phyloP scores from a whole-genome alignment of 2,113 vertebrate species.

The Sardina pilchardus region DNA sequence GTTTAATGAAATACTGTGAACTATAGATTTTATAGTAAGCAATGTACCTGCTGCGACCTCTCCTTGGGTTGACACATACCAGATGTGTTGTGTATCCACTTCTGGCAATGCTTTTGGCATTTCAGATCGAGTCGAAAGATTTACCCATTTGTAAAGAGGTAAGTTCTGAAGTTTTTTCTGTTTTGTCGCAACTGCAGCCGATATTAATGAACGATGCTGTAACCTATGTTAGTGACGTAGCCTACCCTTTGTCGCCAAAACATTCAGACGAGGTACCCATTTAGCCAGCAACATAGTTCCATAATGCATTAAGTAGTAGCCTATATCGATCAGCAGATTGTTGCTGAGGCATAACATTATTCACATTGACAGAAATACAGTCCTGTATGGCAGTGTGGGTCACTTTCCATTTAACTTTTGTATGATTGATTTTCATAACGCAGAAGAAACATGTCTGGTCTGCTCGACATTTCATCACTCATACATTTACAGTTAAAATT shows the following conservation, averaged over 20 bases:
- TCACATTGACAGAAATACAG: constrained; percentile 24
- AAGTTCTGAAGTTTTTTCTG: constrained; percentile 41
- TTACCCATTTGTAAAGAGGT: constrained; percentile 78
- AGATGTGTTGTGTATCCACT: constrained; percentile 46
- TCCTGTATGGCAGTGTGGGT: not conserved
- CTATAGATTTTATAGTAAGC: not conserved
- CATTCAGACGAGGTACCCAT: not conserved
- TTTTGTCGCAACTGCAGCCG: too few relatives aligned
- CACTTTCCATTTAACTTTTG: not conserved
- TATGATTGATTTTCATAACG: constrained; percentile 1
- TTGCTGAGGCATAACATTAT: constrained; percentile 27
- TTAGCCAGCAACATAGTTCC: constrained; percentile 14
- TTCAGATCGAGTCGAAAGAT: constrained; percentile 51
- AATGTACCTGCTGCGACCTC: not conserved
- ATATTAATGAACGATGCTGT: not conserved
- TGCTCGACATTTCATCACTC: not conserved
- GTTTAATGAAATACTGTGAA: not conserved
- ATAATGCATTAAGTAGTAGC: constrained; percentile 21
- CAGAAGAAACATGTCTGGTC: not conserved
- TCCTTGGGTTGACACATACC: not conserved
- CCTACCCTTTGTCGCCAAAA: not conserved
- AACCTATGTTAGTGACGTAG: not conserved
- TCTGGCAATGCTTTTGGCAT: constrained; percentile 51
- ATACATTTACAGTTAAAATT: not conserved
- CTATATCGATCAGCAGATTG: constrained; percentile 25